These are phyloP conservation scores for Adelognathus sp. DNA, from an alignment of 2,888 invertebrate species.

Conservation along the genomic window DNA sequence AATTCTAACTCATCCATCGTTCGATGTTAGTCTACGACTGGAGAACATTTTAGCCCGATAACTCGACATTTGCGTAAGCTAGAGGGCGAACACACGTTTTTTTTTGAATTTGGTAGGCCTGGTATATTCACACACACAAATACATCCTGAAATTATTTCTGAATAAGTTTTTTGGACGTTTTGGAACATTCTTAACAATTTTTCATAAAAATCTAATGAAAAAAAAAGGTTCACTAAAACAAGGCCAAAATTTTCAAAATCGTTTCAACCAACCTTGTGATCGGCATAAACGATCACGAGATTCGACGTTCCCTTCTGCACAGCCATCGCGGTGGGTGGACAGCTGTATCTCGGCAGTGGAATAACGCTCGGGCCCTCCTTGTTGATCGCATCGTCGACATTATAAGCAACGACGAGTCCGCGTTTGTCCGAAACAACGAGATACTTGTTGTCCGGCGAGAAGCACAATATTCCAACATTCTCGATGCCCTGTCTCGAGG, in stretches of 20 bases:
- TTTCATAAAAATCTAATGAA: no score
- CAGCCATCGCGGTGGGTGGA: slow-evolving; percentile 87
- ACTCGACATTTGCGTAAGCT: no score
- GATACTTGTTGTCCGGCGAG: slow-evolving; percentile 83
- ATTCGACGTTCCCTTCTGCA: slow-evolving; percentile 84
- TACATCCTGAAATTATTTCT: no score
- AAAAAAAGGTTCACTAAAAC: not conserved
- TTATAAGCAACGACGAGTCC: slow-evolving; percentile 87
- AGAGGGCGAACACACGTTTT: no score
- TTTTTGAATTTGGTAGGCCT: no score
- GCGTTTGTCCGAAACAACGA: slow-evolving; percentile 86
- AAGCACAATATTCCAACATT: slow-evolving; percentile 71
- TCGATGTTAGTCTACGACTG: no score
- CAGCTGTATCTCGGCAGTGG: slow-evolving; percentile 88
- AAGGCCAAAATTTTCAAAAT: slow-evolving; percentile 7
- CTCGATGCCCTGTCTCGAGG: slow-evolving; percentile 67
- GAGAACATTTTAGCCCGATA: no score
- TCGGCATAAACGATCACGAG: slow-evolving; percentile 90
- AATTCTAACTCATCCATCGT: no score
- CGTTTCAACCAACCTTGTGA: slow-evolving; percentile 86
- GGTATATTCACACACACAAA: no score
- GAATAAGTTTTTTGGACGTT: no score
- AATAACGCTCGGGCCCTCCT: slow-evolving; percentile 75
- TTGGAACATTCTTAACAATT: no score
- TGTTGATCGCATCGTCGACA: slow-evolving; percentile 66